Evolutionary conservation across 92 coral and sea anemone genomes (phyloP).

Genomic region (Porites divaricata): DNA sequence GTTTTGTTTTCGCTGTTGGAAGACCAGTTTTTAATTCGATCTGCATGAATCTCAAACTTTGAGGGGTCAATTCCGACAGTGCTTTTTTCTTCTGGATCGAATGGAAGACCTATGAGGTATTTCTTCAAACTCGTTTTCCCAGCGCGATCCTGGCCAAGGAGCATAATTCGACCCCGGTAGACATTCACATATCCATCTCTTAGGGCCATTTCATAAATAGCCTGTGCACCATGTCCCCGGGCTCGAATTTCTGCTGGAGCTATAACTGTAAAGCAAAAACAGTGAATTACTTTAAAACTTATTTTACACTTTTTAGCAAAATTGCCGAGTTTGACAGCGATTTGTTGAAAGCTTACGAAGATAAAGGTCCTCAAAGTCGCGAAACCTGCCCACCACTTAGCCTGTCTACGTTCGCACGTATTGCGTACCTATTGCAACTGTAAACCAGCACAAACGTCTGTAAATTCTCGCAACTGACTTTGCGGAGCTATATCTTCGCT

Average conservation of each 20-base stretch:
- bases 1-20: neutral
- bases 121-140: neutral
- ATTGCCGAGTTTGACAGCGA: no score
- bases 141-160: neutral
- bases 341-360: no score
- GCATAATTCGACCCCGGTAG: neutral
- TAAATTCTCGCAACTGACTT: no score
- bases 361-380: no score
- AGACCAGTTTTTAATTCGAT: neutral
- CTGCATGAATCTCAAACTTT: neutral
- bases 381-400: no score
- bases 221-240: neutral
- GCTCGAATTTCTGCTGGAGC: neutral
- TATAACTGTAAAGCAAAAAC: neutral
- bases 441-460: no score
- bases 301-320: neutral
- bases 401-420: no score
- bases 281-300: neutral
- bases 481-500: no score
- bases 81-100: neutral
- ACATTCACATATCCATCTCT: neutral
- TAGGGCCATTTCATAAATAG: neutral
- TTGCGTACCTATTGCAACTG: no score
- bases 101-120: neutral
- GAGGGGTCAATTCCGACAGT: slow-evolving; percentile 5